Base-by-base conservation (phyloP, 2,113 vertebrate genomes). In the Rana temporaria region DNA sequence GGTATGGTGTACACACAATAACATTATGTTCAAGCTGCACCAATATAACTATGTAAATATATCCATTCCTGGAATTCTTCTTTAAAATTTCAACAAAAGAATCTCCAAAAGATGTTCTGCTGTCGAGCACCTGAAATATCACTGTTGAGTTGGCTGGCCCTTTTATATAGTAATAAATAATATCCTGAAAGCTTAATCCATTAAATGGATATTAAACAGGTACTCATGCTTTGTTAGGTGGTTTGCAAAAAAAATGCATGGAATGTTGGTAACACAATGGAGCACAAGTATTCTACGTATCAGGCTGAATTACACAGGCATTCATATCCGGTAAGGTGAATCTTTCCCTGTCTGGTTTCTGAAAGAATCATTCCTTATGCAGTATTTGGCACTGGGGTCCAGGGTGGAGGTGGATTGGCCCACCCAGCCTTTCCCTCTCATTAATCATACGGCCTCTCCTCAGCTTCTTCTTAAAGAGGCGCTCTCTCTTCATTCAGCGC, bases 361-460 rank as follows among this genome's bases (percentile, higher is more conserved):
- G 86, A 83, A 76, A 89, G 92, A 86, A 92, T 95, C 91, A 95
- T 97, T 96, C 96, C 92, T 91, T 88, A 96, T 97, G 94, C 95
- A 86, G 93, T 92, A 93, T 94, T 90, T 96, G 94, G 96, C 96
- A 96, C 85, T 75, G 88, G 91, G 97, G 96, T 97, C 95, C 97
- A 95, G 72, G 96, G 96, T 96, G 94, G 95, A 98, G 96, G 95
- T 98, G 97, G 96, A 95, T 94, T 92, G 96, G 96, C 98, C 96
- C 94, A 95, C 93, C 95, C 94, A 94, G 95, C 93, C 95, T 96
- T 93, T 95, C 92, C 90, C 93, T 96, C 97, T 99, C 98, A 99
- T 99, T 99, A 99, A 99, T 99, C 97, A 99, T 97, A 95, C 90
- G 92, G 90, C 92, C 92, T 92, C 91, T 92, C 95, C 90, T 85